phyloP scores from a whole-genome alignment of 64 coral and sea anemone genomes.

The Actinia equina region DNA sequence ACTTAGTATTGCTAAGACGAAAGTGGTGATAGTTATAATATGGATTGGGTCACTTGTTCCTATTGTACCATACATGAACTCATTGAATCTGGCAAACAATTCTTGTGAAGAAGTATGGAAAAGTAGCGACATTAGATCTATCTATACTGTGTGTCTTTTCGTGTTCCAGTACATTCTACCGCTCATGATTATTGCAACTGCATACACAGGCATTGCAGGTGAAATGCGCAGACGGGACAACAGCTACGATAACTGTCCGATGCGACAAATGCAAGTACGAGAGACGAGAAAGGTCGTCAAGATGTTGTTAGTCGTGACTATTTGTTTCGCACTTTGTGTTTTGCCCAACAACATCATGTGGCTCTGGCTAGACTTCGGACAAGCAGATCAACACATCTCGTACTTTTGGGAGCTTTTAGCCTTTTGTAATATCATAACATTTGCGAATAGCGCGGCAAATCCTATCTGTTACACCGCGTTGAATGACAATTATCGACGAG shows the following conservation, averaged over 20 bases:
- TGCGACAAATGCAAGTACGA: conserved; percentile 35
- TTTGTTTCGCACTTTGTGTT: conserved; percentile 50
- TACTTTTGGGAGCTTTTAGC: conserved; percentile 45
- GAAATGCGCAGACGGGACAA: conserved; percentile 28
- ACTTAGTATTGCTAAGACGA: conserved; percentile 4
- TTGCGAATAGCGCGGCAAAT: conserved; percentile 65
- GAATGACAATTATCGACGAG: conserved; percentile 37
- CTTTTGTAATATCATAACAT: conserved; percentile 46
- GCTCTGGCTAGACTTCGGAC: conserved; percentile 59
- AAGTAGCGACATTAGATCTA: neutral
- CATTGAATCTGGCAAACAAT: neutral
- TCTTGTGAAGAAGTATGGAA: conserved; percentile 48
- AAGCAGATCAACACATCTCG: conserved; percentile 26
- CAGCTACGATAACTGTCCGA: conserved; percentile 8
- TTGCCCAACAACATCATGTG: conserved; percentile 64
- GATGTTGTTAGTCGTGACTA: conserved; percentile 55
- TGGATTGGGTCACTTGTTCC: conserved; percentile 39
- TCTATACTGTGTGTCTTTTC: conserved; percentile 42
- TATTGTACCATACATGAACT: conserved; percentile 42
- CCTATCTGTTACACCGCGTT: conserved; percentile 60
- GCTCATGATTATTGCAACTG: conserved; percentile 28
- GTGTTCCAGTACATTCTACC: conserved; percentile 56
- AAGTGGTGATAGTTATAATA: conserved; percentile 33
- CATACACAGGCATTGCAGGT: conserved; percentile 23
- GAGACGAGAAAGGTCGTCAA: conserved; percentile 53